Conservation (phyloP, 2,888 invertebrate genomes). For the Phania funesta region DNA sequence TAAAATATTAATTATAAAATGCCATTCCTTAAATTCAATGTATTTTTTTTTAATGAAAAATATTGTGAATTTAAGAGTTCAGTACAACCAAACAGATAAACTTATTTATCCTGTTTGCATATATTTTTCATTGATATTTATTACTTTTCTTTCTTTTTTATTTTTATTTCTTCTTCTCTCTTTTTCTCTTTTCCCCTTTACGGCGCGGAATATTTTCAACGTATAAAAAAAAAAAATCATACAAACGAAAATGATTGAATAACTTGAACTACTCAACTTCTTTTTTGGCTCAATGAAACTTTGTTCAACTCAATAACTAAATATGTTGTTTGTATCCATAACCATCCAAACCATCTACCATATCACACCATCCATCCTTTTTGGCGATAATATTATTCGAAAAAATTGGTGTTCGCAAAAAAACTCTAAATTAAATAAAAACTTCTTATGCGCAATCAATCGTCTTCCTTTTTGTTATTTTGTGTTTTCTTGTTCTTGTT, state of each 20-base stretch:
- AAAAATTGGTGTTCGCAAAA: constrained; percentile 24
- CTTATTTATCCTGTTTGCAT: constrained; percentile 23
- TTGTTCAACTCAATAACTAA: constrained; percentile 15
- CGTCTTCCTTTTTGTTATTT: constrained; percentile 13
- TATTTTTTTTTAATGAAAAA: constrained; percentile 13
- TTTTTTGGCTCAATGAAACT: constrained; percentile 16
- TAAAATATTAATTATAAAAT: background rate
- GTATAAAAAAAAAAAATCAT: constrained; percentile 15
- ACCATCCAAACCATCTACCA: constrained; percentile 20
- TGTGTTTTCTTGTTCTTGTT: constrained; percentile 1
- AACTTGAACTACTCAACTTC: constrained; percentile 16
- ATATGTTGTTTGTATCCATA: constrained; percentile 7
- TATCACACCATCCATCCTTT: constrained; percentile 8
- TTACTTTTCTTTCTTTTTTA: constrained; percentile 69
- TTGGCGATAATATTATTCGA: constrained; percentile 29
- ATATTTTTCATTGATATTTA: constrained; percentile 71
- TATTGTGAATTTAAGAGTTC: background rate
- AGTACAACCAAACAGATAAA: constrained; percentile 6
- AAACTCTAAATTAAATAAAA: constrained; percentile 17
- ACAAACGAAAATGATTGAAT: constrained; percentile 15
- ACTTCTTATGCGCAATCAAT: constrained; percentile 52
- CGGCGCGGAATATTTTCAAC: constrained; percentile 70
- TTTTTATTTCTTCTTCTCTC: constrained; percentile 74
- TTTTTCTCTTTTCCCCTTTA: constrained; percentile 73
- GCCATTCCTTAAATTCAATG: constrained; percentile 5